phyloP scores from a whole-genome alignment of 37 sponge, comb jelly and placozoan genomes.

The Amphimedon queenslandica region DNA sequence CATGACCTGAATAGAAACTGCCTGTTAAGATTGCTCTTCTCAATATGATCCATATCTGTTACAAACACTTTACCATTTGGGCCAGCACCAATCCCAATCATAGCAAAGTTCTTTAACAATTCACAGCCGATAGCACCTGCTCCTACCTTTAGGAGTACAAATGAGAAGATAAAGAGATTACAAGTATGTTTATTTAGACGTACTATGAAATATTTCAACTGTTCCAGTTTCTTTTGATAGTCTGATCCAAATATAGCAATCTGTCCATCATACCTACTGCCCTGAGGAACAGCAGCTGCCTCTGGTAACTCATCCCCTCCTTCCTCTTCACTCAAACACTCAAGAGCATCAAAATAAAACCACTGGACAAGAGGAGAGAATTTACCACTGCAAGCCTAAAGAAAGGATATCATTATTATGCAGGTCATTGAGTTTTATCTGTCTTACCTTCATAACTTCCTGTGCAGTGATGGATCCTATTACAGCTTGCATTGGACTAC shows the following conservation, averaged over 20 bases:
- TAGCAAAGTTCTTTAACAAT: conserved; percentile 90
- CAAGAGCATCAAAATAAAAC: conserved; percentile 89
- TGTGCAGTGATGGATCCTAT: conserved; percentile 92
- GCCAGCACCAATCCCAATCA: conserved; percentile 88
- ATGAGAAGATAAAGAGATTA: background rate
- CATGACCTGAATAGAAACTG: conserved; percentile 97
- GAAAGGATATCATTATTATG: no score
- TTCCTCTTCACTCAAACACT: conserved; percentile 72
- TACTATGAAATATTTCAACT: conserved; percentile 64
- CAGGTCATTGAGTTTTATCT: no score
- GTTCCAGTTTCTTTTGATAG: conserved; percentile 67
- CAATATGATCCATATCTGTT: conserved; percentile 98
- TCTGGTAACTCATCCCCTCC: conserved; percentile 21
- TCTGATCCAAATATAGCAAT: conserved; percentile 74
- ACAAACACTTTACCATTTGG: conserved; percentile 70
- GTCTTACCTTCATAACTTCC: conserved; percentile 94
- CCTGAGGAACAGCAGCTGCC: conserved; percentile 12
- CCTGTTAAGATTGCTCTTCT: conserved; percentile 94
- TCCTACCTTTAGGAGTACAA: conserved; percentile 79
- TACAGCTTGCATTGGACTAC: conserved; percentile 83
- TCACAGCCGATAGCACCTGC: conserved; percentile 97
- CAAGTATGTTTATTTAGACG: conserved; percentile 3
- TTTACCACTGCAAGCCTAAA: conserved; percentile 86
- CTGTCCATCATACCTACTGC: conserved; percentile 78
- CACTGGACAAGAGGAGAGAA: conserved; percentile 88